Evolutionary conservation across 2,797 vertebrate genomes (phyloP), one percentile per base, ranked within the genome.

Genomic region (Sebastiscus albofasciatus): DNA sequence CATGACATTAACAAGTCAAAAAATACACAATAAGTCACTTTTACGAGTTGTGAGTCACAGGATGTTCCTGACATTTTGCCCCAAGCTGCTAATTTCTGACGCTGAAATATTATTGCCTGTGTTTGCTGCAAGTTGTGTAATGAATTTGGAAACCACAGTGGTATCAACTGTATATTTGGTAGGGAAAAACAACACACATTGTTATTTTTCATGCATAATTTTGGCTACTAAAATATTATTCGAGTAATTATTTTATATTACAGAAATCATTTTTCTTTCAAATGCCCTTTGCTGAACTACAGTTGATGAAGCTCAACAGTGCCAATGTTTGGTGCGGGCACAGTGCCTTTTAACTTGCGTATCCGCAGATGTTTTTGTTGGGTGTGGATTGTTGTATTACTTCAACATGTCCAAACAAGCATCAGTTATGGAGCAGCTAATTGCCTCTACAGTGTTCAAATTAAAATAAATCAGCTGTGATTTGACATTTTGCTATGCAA

Each of bases 281-380:
- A n/a, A 2, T 16, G 2, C 8, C 9, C 36, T 55, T 39, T n/a
- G 56, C 13, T 36, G 56, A 64, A 22, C 24, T 42, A 3, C 26
- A 18, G 18, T 39, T 56, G 14, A 59, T 46, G 9, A 29, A 65
- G 31, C 42, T 64, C 3, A 59, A 39, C 18, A 20, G 12, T 22
- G 42, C 64, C 42, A 16, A 26, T 54, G 26, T 66, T 58, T n/a
- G 6, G n/a, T 67, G 56, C 24, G 8, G 24, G 11, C 22, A 1
- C 24, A 1, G 18, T 7, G 14, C 8, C 27, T 71, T 72, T 56
- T 18, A 27, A 34, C 62, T 69, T 42, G 58, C 56, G 1, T 22
- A n/a, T 68, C 42, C 49, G 71, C 59, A 72, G 60, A 85, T 87
- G 59, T 77, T 83, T 88, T 68, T 6, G 2, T 24, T 22, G 55